phyloP scores from a whole-genome alignment of 1,140 invertebrate species.

The Trachymyrmex cornetzi region DNA sequence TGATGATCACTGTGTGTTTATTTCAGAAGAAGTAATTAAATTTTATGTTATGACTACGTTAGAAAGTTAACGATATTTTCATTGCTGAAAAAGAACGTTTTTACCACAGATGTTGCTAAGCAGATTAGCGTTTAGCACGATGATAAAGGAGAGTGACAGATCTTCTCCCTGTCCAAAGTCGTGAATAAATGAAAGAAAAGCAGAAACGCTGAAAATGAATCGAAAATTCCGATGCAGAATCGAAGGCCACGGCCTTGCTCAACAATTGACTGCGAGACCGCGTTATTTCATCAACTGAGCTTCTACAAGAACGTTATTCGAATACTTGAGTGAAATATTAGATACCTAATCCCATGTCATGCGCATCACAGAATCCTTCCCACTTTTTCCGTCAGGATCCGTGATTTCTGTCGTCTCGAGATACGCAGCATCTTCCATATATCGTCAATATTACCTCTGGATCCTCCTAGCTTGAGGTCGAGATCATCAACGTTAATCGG shows the following conservation, averaged over 20 bases:
- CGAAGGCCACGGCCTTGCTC: constrained; percentile 58
- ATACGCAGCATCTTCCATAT: constrained; percentile 11
- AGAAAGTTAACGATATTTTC: background rate
- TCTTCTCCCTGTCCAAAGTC: background rate
- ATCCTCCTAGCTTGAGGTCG: background rate
- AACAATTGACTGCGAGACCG: constrained; percentile 37
- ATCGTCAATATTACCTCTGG: constrained; percentile 56
- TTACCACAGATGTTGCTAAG: background rate
- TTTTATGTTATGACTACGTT: background rate
- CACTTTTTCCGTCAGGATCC: background rate
- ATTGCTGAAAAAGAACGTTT: background rate
- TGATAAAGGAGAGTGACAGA: background rate
- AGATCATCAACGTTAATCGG: constrained; percentile 62
- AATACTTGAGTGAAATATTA: constrained; percentile 76
- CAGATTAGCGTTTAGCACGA: background rate
- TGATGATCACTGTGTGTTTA: background rate
- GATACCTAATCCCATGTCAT: constrained; percentile 74
- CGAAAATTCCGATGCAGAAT: constrained; percentile 15
- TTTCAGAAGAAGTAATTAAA: background rate
- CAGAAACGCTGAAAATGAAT: background rate
- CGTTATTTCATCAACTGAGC: constrained; percentile 41
- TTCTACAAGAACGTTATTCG: constrained; percentile 59
- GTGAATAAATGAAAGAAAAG: constrained; percentile 51
- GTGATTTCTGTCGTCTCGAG: background rate
- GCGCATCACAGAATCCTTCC: constrained; percentile 46